Percentiles rank a stretch among this genome's conserved stretches.
phyloP scores from a whole-genome alignment of 2,113 vertebrate species.

The Gallinago media region DNA sequence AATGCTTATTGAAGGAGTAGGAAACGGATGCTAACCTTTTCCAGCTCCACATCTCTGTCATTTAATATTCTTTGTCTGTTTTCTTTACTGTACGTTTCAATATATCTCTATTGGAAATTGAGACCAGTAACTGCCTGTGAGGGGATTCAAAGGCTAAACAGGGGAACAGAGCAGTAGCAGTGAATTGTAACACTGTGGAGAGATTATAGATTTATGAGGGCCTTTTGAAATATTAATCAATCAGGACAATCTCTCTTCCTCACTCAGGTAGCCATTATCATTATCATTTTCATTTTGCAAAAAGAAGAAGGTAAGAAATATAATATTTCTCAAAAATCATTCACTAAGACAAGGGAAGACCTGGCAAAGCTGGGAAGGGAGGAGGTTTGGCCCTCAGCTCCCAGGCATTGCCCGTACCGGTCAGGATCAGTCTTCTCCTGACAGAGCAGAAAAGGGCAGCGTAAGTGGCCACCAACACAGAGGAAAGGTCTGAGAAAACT shows the following conservation, averaged over 20 bases:
- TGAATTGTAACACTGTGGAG: neutral
- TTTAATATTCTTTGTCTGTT: neutral
- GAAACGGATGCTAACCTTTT: neutral
- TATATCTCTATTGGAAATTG: neutral
- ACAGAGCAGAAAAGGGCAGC: neutral
- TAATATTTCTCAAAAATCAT: neutral
- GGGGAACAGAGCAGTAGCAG: neutral
- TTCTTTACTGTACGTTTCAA: neutral
- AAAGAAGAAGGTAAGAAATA: neutral
- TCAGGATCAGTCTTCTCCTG: neutral
- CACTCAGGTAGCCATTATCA: neutral
- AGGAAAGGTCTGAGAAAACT: neutral
- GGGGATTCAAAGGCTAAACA: neutral
- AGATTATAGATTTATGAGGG: conserved; percentile 24
- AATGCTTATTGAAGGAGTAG: neutral
- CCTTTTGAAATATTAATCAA: conserved; percentile 18
- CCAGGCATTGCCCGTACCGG: rapidly evolving
- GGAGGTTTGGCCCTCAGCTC: neutral
- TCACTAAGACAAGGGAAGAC: neutral
- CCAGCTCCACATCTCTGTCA: neutral
- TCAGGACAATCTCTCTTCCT: neutral
- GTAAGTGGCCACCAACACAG: neutral
- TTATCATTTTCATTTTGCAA: neutral
- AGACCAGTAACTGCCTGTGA: neutral
- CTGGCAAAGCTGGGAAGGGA: neutral